These are phyloP conservation scores for Caenorhabditis virilis DNA, from an alignment of 2,888 invertebrate genomes.

Conservation along the genomic window DNA sequence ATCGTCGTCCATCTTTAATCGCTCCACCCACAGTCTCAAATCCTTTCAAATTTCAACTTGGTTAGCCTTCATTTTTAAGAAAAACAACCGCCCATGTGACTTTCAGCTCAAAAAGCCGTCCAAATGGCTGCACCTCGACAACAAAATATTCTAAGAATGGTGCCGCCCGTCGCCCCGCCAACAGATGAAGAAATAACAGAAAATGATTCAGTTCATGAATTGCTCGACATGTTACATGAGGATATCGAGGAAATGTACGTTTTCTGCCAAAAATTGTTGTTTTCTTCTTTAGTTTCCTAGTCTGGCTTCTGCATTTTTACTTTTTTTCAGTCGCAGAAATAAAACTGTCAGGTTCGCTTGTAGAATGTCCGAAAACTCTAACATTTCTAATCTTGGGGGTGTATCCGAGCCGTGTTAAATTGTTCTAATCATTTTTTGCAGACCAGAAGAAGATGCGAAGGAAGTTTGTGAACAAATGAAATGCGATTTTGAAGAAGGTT, in stretches of 20 bases:
- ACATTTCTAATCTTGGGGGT: background rate
- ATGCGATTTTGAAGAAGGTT: conserved; percentile 33
- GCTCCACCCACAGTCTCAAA: conserved; percentile 32
- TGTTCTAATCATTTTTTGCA: conserved; percentile 3
- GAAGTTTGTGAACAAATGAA: conserved; percentile 21
- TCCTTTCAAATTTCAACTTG: background rate
- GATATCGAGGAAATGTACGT: too few relatives aligned
- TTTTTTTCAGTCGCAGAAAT: too few relatives aligned
- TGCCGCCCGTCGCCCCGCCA: conserved; percentile 6
- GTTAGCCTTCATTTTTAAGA: background rate
- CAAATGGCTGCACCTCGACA: conserved; percentile 14
- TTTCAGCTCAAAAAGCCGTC: too few relatives aligned
- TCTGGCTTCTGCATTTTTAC: too few relatives aligned
- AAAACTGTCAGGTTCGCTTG: too few relatives aligned
- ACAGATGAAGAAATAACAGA: conserved; percentile 16
- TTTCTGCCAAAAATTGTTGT: too few relatives aligned
- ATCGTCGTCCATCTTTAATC: conserved; percentile 15
- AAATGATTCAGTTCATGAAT: conserved; percentile 18
- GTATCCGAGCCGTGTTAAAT: background rate
- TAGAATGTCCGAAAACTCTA: background rate
- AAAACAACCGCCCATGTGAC: background rate
- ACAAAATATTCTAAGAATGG: background rate
- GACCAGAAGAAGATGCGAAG: conserved; percentile 16
- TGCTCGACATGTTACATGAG: conserved; percentile 33
- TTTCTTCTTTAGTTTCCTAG: too few relatives aligned